phyloP scores from a whole-genome alignment of 1,140 invertebrate species.

The Cydia splendana region DNA sequence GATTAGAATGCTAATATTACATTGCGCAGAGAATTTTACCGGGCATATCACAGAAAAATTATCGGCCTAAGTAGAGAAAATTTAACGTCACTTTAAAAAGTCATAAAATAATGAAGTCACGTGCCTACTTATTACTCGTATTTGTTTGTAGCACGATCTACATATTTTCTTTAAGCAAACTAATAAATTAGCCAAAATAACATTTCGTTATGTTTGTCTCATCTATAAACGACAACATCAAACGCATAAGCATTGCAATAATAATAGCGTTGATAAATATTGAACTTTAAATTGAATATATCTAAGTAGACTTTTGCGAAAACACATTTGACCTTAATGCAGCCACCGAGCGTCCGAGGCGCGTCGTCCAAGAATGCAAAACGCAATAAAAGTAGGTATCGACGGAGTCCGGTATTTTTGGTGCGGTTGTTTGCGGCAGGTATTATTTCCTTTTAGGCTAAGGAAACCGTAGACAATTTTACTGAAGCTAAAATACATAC shows the following conservation, averaged over 20 bases:
- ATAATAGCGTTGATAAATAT: background rate
- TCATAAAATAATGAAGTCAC: too few species aligned
- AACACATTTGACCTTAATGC: conserved; percentile 14
- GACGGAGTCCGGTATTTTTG: background rate
- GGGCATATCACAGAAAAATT: too few species aligned
- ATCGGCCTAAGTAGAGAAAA: too few species aligned
- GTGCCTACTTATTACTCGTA: too few species aligned
- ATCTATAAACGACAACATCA: background rate
- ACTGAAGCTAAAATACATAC: too few species aligned
- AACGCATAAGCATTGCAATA: background rate
- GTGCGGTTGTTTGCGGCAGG: background rate
- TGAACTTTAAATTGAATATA: background rate
- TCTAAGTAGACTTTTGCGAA: background rate
- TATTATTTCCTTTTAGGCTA: background rate
- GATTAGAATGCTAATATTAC: too few species aligned
- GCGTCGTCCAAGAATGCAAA: conserved; percentile 9
- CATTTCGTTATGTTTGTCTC: background rate
- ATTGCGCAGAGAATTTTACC: too few species aligned
- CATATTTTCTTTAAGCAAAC: too few species aligned
- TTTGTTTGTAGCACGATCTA: too few species aligned
- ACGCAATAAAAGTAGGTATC: conserved; percentile 10
- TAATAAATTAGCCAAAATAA: too few species aligned
- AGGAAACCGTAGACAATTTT: background rate
- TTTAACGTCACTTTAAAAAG: too few species aligned
- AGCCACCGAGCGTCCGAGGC: background rate